Conservation (phyloP, 1,140 invertebrate genomes). For the Microplitis demolitor region DNA sequence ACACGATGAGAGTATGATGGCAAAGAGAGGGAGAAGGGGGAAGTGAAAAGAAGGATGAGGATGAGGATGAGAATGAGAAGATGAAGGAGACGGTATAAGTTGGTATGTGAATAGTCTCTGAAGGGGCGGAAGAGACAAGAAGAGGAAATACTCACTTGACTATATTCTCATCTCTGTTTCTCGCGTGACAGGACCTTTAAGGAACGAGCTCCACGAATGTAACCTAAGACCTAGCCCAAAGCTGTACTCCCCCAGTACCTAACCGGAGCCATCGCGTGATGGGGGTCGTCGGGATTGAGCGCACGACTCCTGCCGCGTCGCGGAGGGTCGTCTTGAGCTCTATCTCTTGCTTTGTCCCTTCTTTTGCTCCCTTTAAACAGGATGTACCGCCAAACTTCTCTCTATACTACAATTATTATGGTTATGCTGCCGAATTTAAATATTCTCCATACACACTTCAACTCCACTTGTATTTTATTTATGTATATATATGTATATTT, state of each 20-base stretch:
- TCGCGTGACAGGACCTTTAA: conserved; percentile 40
- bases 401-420: background rate
- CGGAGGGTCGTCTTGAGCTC: conserved; percentile 18
- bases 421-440: conserved; percentile 4
- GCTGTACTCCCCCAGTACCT: background rate
- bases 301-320: conserved; percentile 28
- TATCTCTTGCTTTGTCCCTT: background rate
- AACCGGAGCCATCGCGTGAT: conserved; percentile 23
- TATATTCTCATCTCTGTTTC: conserved; percentile 24
- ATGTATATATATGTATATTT: too few species aligned
- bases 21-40: background rate
- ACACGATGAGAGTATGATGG: conserved; percentile 4
- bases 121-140: conserved; percentile 9
- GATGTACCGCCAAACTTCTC: background rate
- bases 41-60: background rate
- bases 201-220: conserved; percentile 32
- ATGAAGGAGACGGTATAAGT: too few species aligned
- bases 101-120: background rate
- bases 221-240: conserved; percentile 32
- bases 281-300: conserved; percentile 32
- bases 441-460: background rate
- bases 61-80: background rate
- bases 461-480: background rate
- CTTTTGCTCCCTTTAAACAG: background rate
- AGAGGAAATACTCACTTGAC: conserved; percentile 22